Evolutionary conservation across 2,113 vertebrate genomes (phyloP).

Genomic region (Oxygymnocypris stewartii): DNA sequence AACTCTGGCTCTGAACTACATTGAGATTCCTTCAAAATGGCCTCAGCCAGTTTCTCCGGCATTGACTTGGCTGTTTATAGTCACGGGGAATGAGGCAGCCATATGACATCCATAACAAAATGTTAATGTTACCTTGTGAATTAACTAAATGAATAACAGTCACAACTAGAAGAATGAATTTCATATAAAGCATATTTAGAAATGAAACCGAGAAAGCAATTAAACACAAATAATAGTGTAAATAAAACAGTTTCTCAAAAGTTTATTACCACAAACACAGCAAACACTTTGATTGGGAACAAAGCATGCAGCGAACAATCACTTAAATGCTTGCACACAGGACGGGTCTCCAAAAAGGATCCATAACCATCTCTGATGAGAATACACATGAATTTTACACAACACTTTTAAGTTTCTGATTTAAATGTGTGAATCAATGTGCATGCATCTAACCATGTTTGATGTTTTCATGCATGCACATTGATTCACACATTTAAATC

Average conservation of each 20-base stretch:
- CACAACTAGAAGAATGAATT: not conserved
- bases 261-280: constrained; percentile 25
- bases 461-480: no score
- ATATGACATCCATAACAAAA: constrained; percentile 44
- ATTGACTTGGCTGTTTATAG: constrained; percentile 75
- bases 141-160: not conserved
- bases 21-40: constrained; percentile 61
- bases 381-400: not conserved
- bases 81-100: constrained; percentile 57
- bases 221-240: constrained; percentile 2
- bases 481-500: not conserved
- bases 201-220: not conserved
- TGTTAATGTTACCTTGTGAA: not conserved
- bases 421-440: no score
- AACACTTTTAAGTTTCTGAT: no score
- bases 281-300: not conserved
- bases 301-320: not conserved
- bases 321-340: constrained; percentile 8
- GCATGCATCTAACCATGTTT: no score
- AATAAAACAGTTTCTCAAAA: not conserved
- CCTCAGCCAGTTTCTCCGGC: constrained; percentile 77
- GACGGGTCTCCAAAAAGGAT: not conserved
- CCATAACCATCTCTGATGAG: constrained; percentile 15
- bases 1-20: constrained; percentile 71
- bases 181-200: not conserved